Percentiles rank a stretch among this genome's conserved stretches.
These are phyloP conservation scores for Pteropus rufus DNA, from an alignment of 2,797 vertebrate species.

Conservation along the genomic window DNA sequence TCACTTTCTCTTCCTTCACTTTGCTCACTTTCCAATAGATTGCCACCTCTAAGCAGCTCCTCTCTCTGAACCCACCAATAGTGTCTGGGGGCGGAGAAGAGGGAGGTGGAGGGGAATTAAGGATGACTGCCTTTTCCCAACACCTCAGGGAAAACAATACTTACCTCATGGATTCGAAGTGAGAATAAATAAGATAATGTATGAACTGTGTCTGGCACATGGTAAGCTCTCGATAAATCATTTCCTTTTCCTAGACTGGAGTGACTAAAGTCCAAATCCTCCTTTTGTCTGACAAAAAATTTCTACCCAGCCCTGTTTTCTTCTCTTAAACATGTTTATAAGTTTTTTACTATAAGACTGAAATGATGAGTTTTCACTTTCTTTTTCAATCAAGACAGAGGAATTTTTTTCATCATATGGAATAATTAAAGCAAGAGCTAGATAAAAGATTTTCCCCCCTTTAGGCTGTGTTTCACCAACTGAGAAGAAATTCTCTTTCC, in stretches of 20 bases:
- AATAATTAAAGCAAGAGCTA: conserved; percentile 48
- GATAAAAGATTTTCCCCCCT: conserved; percentile 36
- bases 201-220: neutral
- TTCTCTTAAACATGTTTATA: neutral
- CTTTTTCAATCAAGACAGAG: neutral
- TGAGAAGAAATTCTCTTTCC: conserved; percentile 52
- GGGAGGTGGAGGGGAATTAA: neutral
- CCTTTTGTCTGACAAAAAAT: neutral
- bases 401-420: neutral
- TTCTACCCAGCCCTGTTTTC: neutral
- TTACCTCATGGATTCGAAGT: conserved; percentile 12
- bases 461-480: conserved; percentile 1
- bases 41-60: neutral
- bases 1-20: neutral
- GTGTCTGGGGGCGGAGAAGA: neutral
- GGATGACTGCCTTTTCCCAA: neutral
- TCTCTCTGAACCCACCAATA: neutral
- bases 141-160: neutral
- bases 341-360: conserved; percentile 12
- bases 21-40: neutral
- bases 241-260: neutral
- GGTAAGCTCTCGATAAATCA: neutral
- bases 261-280: neutral
- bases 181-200: neutral
- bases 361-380: conserved; percentile 34